Evolutionary conservation across 2,888 invertebrate species (phyloP), one percentile per base, ranked within the genome.

Genomic region (Xanthorhoe spadicearia): DNA sequence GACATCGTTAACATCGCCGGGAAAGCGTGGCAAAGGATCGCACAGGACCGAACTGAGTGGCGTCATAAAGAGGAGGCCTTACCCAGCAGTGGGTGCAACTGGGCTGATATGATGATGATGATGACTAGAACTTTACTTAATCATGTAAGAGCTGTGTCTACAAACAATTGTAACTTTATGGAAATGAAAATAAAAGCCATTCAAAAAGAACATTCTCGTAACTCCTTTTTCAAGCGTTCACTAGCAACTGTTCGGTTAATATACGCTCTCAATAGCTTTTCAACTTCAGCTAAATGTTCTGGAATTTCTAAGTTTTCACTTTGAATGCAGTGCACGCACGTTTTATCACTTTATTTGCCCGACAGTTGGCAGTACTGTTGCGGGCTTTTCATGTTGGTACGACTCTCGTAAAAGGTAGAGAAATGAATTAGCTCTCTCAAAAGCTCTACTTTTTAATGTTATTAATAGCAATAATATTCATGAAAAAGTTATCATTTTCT

Each of bases 231-330:
- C 54, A 62, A 38, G 50, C 62, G 5, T 35, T 54, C 19, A 32
- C 53, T 13, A 50, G 51, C 23, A 60, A 15, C 56, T 54, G 52
- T 52, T 51, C 55, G 52, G 55, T 59, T 59, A 67, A 58, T 66
- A 66, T 62, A 66, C 58, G 57, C 51, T 43, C 32, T 46, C 46
- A 46, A 56, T 51, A 43, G 56, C 60, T 60, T 56, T 65, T 60
- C 60, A 55, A 17, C 38, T 38, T 52, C 52, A 51, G 54, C 49
- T 43, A 28, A 46, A 51, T 63, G 43, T 63, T 46, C 55, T 17
- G 43, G 43, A 56, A 61, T 48, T 57, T 57, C 32, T 15, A 60
- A 54, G 46, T 53, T 61, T 58, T 60, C 52, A 35, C 53, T 53
- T 60, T 46, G 56, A 64, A 56, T 57, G 57, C 58, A 62, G 55